Base-by-base conservation (phyloP, 2,113 vertebrate species). In the Phaetusa simplex region DNA sequence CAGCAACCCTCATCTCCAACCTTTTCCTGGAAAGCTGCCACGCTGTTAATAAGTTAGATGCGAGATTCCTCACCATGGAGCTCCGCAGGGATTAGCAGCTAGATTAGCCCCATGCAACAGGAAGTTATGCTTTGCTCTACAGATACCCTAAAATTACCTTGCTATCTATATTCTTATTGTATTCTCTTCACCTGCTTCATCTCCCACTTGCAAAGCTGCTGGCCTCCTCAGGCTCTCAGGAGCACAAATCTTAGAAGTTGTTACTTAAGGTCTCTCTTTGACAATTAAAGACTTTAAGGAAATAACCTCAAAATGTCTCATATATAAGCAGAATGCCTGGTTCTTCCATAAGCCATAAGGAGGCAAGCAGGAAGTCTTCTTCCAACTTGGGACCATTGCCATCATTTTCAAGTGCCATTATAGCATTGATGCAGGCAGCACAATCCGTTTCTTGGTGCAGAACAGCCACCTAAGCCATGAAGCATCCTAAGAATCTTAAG, bases 241-340 rank as follows among this genome's bases (percentile, higher is more conserved):
- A 61, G 14, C 34, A 79, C n/a, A 89, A 53, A 61, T 38, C 26
- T 67, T n/a, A 55, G 8, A 34, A n/a, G 30, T 7, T 81, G 10
- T 23, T 53, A 61, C 55, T 70, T 70, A 42, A 77, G 7, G 1
- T 19, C 13, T 32, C 42, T 58, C 58, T 79, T 49, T 3, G 1
- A 4, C 26, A 70, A 66, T 49, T 36, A 64, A 82, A 47, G 32
- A 59, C 19, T 74, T 88, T 78, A 67, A 90, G 42, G 45, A 79
- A 81, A 71, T 32, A 71, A 62, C 14, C 67, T 55, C 64, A 78
- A 91, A 81, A 45, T 1, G 24, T 64, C 18, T 86, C 14, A 23
- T 11, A 3, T 9, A 36, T 45, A 65, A 73, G 45, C 34, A 80
- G 43, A 40, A 19, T 2, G 1, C 19, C 62, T 49, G 1, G 0